These are phyloP conservation scores for Amphipoea oculea DNA, from an alignment of 2,888 invertebrate genomes.

Conservation along the genomic window DNA sequence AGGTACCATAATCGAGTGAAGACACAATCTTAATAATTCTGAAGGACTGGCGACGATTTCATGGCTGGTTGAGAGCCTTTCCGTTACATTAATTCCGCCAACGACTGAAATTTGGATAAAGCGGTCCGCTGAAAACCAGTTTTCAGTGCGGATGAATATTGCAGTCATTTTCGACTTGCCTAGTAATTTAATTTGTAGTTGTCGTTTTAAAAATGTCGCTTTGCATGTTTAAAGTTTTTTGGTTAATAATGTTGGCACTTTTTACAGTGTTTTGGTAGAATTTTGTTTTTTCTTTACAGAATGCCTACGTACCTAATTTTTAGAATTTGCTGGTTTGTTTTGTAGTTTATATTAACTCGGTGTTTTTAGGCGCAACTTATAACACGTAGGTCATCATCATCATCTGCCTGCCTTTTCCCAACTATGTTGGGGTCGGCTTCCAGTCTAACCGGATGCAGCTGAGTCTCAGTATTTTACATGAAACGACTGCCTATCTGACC, in stretches of 20 bases:
- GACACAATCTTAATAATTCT: slow-evolving; percentile 52
- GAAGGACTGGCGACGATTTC: slow-evolving; percentile 54
- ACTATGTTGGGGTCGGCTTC: too few relatives aligned
- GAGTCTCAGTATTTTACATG: too few relatives aligned
- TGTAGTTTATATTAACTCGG: not conserved
- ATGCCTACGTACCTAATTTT: not conserved
- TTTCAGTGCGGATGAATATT: slow-evolving; percentile 48
- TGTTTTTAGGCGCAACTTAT: not conserved
- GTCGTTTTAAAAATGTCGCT: slow-evolving; percentile 25
- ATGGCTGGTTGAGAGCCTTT: slow-evolving; percentile 54
- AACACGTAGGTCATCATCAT: not conserved
- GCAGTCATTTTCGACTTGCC: slow-evolving; percentile 44
- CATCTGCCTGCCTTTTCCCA: too few relatives aligned
- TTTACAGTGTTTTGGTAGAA: not conserved
- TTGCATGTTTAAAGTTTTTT: slow-evolving; percentile 26
- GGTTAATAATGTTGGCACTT: not conserved
- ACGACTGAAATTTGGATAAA: slow-evolving; percentile 58
- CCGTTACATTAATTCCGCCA: slow-evolving; percentile 58
- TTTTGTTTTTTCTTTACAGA: not conserved
- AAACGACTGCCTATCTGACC: too few relatives aligned
- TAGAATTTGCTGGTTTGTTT: not conserved
- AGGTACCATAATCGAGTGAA: slow-evolving; percentile 35
- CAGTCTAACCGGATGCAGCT: too few relatives aligned
- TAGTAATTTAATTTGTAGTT: slow-evolving; percentile 43
- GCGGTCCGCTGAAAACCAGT: slow-evolving; percentile 40